Evolutionary conservation across 2,113 vertebrate species (phyloP).

Genomic region (Sylvietta virens): DNA sequence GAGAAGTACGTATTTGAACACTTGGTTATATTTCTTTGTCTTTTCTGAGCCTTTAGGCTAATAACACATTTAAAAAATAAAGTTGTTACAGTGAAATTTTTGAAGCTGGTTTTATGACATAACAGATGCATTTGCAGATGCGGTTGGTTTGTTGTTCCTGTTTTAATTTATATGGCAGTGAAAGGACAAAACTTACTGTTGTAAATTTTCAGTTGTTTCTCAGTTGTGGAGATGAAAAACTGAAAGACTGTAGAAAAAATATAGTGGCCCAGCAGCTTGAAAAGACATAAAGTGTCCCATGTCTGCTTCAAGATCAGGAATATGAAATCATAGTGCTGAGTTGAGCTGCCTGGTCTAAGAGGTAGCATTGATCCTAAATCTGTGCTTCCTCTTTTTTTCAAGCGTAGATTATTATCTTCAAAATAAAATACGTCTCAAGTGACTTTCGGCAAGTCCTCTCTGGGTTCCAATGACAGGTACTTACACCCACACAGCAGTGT

Average conservation of each 20-base stretch:
- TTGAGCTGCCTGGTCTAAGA: background rate
- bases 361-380: background rate
- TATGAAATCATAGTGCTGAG: background rate
- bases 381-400: background rate
- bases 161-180: background rate
- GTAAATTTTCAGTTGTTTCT: background rate
- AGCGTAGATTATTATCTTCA: background rate
- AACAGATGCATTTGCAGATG: background rate
- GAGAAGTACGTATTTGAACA: slow-evolving; percentile 81
- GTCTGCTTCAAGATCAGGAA: background rate
- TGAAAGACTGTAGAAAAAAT: background rate
- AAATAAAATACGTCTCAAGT: background rate
- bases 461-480: background rate
- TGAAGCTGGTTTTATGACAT: background rate
- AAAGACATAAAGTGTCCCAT: background rate
- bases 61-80: background rate
- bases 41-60: background rate
- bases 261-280: background rate
- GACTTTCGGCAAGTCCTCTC: background rate
- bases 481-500: background rate
- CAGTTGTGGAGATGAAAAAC: background rate
- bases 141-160: background rate
- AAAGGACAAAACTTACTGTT: background rate
- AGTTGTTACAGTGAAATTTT: background rate
- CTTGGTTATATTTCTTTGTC: background rate